Evolutionary conservation across 2,797 vertebrate genomes (phyloP).

Genomic region (Peromyscus eremicus): DNA sequence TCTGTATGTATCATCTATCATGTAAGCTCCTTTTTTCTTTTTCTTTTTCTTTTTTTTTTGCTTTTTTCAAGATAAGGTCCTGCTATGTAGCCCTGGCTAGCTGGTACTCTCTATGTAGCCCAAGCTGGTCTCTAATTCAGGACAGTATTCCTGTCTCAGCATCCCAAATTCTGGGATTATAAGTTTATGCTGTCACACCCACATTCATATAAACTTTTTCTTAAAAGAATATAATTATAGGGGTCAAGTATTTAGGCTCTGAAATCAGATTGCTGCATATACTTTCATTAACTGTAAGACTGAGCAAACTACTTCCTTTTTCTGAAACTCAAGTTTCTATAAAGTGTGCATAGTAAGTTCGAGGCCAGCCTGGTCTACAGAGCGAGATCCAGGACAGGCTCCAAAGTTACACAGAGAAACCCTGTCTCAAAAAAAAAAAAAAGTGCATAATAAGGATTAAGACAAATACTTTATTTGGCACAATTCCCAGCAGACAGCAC

Average conservation of each 20-base stretch:
- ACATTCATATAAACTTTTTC: constrained; percentile 49
- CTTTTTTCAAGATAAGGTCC: neutral
- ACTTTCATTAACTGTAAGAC: constrained; percentile 41
- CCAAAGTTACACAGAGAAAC: no score
- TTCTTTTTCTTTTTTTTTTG: neutral
- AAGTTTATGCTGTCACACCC: neutral
- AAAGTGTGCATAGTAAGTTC: constrained; percentile 42
- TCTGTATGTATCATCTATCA: neutral
- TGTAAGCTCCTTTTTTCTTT: neutral
- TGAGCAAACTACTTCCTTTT: constrained; percentile 7
- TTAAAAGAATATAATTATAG: constrained; percentile 39
- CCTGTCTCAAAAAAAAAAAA: no score
- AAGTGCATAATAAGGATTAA: constrained; percentile 23
- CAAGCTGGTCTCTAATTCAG: neutral
- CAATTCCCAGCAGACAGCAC: neutral
- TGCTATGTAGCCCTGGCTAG: neutral
- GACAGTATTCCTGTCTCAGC: neutral
- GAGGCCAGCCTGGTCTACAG: no score
- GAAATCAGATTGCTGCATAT: constrained; percentile 15
- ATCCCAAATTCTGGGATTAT: neutral
- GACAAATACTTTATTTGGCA: constrained; percentile 56
- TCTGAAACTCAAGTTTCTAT: constrained; percentile 46
- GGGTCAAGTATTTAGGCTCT: constrained; percentile 48
- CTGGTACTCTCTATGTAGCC: neutral
- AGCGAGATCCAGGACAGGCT: no score